Evolutionary conservation across 2,797 vertebrate species (phyloP), one percentile per base, ranked within the genome.

Genomic region (Bovichtus diacanthus): DNA sequence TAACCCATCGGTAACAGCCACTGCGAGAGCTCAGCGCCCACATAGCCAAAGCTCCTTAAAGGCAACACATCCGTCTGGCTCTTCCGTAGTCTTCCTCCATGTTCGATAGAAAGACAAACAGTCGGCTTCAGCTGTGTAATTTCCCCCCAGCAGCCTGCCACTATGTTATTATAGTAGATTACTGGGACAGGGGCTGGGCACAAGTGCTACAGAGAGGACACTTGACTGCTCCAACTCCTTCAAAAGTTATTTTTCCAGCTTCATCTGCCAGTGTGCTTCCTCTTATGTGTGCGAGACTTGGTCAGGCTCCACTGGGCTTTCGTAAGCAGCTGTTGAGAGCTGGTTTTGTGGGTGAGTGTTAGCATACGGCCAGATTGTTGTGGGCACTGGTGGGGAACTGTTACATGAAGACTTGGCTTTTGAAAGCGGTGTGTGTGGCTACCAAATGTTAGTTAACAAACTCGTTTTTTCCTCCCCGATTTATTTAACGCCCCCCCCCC

Each of bases 291-390:
- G 81, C 46, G 59, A 69, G 75, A 58, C 63, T 80, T 61, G 78
- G 82, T 84, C 84, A 70, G 75, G 87, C 76, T 87, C 78, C 79
- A 19, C 81, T 58, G 79, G 82, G 78, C 80, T 86, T 87, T 79
- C 13, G 78, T 79, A 81, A 90, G 92, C 90, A 92, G 92, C 90
- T 86, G 90, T 34, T 84, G 80, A 86, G 87, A 72, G 89, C 84
- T 81, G 90, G 86, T 89, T 90, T 90, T 90, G 84, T 77, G 91
- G 88, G 63, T 5, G 77, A 83, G 83, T 71, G 86, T 77, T 29
- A 89, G 80, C 87, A 58, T 70, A 71, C 41, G 59, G 76, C 70
- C 88, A 76, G 80, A 85, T 83, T 91, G 88, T 91, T 92, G 90
- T 80, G 91, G 85, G 68, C 67, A 59, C 76, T 62, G 47, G 63